Base-by-base conservation (phyloP, 2,113 vertebrate genomes). In the Coracopsis vasa region DNA sequence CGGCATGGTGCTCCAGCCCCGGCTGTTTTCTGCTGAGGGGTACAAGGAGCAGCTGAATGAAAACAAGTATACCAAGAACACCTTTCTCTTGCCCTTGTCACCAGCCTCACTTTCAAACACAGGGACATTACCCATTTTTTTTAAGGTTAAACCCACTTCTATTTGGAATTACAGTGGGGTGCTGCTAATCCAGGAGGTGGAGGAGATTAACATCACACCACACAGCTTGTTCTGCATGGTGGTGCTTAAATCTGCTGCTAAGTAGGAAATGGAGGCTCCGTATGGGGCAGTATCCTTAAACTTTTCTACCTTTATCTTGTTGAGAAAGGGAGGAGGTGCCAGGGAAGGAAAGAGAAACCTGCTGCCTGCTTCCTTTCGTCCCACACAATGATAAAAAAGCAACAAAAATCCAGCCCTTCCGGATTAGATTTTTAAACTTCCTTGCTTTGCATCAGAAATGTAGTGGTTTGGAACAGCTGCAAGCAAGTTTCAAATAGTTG, bases 1-100 rank as follows among this genome's bases (percentile, higher is more conserved):
- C 2, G 4, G 7, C 1, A 0, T 2, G 1, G 27, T 60, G 51
- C 35, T 86, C n/a, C 47, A 54, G 67, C 28, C 29, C 42, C 80
- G 60, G 54, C 53, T 95, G 53, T 82, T 75, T 35, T 61, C 51
- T 82, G 65, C 27, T 70, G 58, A 44, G 10, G 11, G 67, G 16
- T 80, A 19, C 19, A 28, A 54, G 51, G 61, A 86, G n/a, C 21
- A 87, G 47, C 41, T 56, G 66, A 21, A 37, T 69, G 31, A 67
- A 33, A 72, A 51, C 47, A 7, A 44, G 20, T 28, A 35, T n/a
- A 11, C 4, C 0, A 0, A 37, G 17, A 72, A 15, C 47, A 56
- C 44, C 10, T 16, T 42, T 41, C 24, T 72, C 42, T n/a, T 79
- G 44, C 39, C 50, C 12, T 84, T 89, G 35, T 67, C 51, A 37